Conservation (phyloP, 1,140 invertebrate genomes). For the Scaptodrosophila lebanonensis region DNA sequence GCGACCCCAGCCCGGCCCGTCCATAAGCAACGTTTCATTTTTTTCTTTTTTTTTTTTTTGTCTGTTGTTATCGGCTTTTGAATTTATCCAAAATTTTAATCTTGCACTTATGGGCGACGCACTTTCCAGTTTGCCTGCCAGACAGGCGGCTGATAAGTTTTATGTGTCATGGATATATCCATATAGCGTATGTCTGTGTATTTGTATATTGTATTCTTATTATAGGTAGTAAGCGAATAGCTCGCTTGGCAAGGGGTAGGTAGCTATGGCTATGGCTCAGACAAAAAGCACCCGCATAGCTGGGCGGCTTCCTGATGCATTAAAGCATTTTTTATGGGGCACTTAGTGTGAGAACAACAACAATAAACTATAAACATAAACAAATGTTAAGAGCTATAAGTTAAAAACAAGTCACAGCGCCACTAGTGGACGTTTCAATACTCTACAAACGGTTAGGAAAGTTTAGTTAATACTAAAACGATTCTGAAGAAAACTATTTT, state of each 20-base stretch:
- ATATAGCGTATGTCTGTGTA: constrained; percentile 38
- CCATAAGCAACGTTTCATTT: constrained; percentile 52
- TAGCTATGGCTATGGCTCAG: constrained; percentile 16
- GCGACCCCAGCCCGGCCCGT: constrained; percentile 16
- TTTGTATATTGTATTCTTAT: too few species aligned
- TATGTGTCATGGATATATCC: constrained; percentile 13
- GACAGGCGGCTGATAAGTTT: constrained; percentile 43
- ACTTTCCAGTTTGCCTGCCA: constrained; percentile 35
- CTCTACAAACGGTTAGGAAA: too few species aligned
- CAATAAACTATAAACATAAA: constrained; percentile 13
- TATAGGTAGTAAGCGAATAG: constrained; percentile 4
- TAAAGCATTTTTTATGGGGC: constrained; percentile 74
- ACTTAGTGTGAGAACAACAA: constrained; percentile 48
- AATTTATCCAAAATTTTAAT: constrained; percentile 72
- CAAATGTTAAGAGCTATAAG: constrained; percentile 4
- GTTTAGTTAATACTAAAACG: too few species aligned
- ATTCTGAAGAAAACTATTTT: too few species aligned
- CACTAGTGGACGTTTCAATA: too few species aligned
- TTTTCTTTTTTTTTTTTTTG: constrained; percentile 43
- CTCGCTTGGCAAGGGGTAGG: constrained; percentile 5
- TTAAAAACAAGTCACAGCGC: too few species aligned
- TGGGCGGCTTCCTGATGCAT: constrained; percentile 63
- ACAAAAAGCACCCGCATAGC: constrained; percentile 58
- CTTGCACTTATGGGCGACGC: constrained; percentile 67
- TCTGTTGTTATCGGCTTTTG: constrained; percentile 42